Evolutionary conservation across 64 coral and sea anemone species (phyloP).

Genomic region (Orbicella faveolata): DNA sequence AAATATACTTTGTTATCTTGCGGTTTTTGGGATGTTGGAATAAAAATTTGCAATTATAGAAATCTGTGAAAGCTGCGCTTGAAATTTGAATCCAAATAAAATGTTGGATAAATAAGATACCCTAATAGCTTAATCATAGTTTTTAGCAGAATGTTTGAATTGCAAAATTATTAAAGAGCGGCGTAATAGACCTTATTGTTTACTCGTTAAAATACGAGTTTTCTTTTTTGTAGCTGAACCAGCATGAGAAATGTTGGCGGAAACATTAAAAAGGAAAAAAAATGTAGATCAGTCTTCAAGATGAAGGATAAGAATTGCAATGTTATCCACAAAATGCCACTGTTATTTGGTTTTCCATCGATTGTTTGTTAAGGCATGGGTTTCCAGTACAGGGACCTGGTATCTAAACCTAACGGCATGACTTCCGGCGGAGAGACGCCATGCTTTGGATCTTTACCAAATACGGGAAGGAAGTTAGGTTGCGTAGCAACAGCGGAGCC

Average conservation of each 20-base stretch:
- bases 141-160: background rate
- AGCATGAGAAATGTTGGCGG: too few species aligned
- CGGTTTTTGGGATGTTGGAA: too few species aligned
- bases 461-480: conserved; percentile 21
- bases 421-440: background rate
- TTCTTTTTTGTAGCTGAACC: background rate
- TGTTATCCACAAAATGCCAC: background rate
- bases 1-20: too few species aligned
- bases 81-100: background rate
- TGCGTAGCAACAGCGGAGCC: background rate
- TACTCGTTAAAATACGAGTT: background rate
- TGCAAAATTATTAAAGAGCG: background rate
- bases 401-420: conserved; percentile 15
- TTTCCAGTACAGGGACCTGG: conserved; percentile 28
- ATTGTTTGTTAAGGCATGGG: background rate
- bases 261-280: background rate
- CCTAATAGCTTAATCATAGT: background rate
- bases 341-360: background rate
- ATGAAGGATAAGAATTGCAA: background rate
- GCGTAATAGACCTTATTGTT: background rate
- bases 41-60: too few species aligned
- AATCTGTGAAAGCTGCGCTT: too few species aligned
- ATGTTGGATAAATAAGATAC: background rate
- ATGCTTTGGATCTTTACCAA: conserved; percentile 22
- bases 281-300: background rate